Base-by-base conservation (phyloP, 2,888 invertebrate genomes). In the Tinea pellionella region DNA sequence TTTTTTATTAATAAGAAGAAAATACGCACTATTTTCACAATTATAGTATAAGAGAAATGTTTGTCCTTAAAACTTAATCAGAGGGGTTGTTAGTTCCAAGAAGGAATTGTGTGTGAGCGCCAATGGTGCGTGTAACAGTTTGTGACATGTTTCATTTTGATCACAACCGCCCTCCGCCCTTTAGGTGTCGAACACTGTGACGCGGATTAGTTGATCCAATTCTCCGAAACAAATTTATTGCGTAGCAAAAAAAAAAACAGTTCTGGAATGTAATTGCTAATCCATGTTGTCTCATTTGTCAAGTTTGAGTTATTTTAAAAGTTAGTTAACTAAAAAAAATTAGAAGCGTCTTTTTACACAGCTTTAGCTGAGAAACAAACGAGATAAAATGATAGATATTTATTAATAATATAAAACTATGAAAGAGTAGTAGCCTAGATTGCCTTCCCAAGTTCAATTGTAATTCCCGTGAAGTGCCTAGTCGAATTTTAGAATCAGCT, bases 61-160 rank as follows among this genome's bases (percentile, higher is more conserved):
- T 24, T 24, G 24, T 24, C 24, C 6, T n/a, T 47, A 47, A 47
- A 2, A n/a, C 47, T 15, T 47, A 41, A 41, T 41, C 41, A 41
- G 13, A 47, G 47, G 47, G 47, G 47, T 16, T 47, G 47, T 47
- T 47, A 47, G 47, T 56, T 61, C 47, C 57, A 58, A 58, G 57
- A 60, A 59, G 42, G 24, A 16, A 9, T 12, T 24, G 61, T 24
- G 57, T 57, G 64, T 74, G 70, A 65, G 55, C 62, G 68, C 66
- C 79, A 83, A 85, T 84, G 76, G 79, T 64, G 76, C 84, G 78
- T 84, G 80, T 79, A 86, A 86, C 79, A 76, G 72, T 74, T 75
- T 78, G 68, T 76, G 86, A 84, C 86, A 80, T 70, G 77, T 86
- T 78, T 82, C 84, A 81, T 84, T 80, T 78, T 70, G 69, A 53